phyloP scores from a whole-genome alignment of 2,888 invertebrate species.

The Ochropleura plecta region DNA sequence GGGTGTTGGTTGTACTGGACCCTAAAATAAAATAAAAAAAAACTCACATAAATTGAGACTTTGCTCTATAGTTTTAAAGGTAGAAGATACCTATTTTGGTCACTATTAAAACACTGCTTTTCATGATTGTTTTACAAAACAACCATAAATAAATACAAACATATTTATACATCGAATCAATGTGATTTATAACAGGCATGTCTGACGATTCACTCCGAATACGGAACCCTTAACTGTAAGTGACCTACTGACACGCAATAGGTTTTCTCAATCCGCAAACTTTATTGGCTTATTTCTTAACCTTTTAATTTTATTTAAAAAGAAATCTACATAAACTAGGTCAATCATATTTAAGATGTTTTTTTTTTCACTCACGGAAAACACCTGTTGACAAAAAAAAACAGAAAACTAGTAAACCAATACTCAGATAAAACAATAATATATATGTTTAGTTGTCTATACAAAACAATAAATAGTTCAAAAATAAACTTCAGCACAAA shows the following conservation, averaged over 20 bases:
- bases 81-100: neutral
- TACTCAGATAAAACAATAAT: neutral
- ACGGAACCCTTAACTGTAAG: neutral
- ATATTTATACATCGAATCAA: neutral
- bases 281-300: neutral
- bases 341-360: neutral
- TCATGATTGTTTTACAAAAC: too few species aligned
- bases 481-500: slow-evolving; percentile 17
- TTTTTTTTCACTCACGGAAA: neutral
- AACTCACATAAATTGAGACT: neutral
- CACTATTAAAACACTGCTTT: too few species aligned
- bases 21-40: neutral
- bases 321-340: neutral
- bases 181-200: neutral
- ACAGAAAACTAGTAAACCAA: too few species aligned
- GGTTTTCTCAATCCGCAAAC: neutral
- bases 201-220: neutral
- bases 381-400: neutral
- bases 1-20: neutral
- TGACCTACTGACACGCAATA: slow-evolving; percentile 9
- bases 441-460: neutral
- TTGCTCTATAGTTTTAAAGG: neutral
- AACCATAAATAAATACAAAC: neutral
- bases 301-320: neutral
- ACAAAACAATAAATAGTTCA: neutral